Base-by-base conservation (phyloP, 2,113 vertebrate genomes). In the Ptyas mucosa region DNA sequence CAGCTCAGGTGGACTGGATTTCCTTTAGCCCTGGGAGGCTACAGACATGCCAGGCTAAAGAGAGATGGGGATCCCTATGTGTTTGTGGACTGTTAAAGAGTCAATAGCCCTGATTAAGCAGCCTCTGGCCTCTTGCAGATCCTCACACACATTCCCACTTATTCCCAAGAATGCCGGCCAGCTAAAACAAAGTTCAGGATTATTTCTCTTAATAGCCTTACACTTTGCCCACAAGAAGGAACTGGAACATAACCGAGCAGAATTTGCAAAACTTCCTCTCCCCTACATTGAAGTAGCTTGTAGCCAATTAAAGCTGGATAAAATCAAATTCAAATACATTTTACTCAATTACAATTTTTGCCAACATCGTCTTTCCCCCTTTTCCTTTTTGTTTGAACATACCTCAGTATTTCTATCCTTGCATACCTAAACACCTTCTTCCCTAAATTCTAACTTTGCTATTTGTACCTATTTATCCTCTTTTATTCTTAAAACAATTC, bases 151-250 rank as follows among this genome's bases (percentile, higher is more conserved):
- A 58, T 95, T 92, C 90, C 89, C 92, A 89, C 94, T 97, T 97
- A 97, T 97, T 96, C 95, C 95, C 95, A 93, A 96, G 97, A 96
- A 96, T 96, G 97, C 95, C 93, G 85, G 95, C 93, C 75, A 95
- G 96, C 97, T 97, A 96, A 96, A 96, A 95, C 94, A 88, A 89
- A 94, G 94, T 95, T 95, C 46, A 20, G 96, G 96, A 97, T 97
- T 97, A 97, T 94, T 95, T 93, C 85, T 64, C 90, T 95, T 97
- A 97, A 97, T 93, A 95, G 95, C 95, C 97, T 97, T 97, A 97
- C 89, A 89, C 64, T 21, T 21, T 3, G 85, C 91, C 93, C 87
- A 89, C 39, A 93, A 92, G 24, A 91, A 96, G 90, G 95, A 96
- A 96, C 95, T 94, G 92, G 69, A 93, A 95, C 94, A 96, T 96